Base-by-base conservation (phyloP, 1,140 invertebrate genomes). In the Drosophila lacteicornis region DNA sequence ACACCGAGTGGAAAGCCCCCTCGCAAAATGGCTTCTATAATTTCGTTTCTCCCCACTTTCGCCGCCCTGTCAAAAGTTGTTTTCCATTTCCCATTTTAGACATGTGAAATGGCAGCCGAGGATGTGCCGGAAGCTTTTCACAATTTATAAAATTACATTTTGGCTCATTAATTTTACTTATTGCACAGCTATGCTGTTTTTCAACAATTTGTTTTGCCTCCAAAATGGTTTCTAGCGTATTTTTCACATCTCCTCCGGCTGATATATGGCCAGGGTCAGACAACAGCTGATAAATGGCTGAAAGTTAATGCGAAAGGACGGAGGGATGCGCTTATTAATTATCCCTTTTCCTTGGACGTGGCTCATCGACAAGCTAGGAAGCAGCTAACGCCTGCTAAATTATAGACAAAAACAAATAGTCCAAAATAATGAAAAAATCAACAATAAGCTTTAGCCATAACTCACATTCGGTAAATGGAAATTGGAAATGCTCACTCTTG, bases 111-210 rank as follows among this genome's bases (percentile, higher is more conserved):
- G 56, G 58, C 43, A 66, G 79, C 75, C 45, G 61, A 47, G 55
- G 80, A 88, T 79, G 69, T 71, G 67, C 85, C 81, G 86, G 85
- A 85, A 88, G 85, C 82, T 76, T 81, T 88, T 90, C 62, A 88
- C 85, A 88, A 88, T 88, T 81, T 90, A 88, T 88, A 90, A 90
- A 88, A 88, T 88, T 88, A 79, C 81, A 81, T 79, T 82, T 85
- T 80, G 86, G 55, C 86, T 90, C 85, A 90, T 90, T 90, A 90
- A 90, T 90, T 90, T 90, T 85, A 85, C 85, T 91, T 85, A 90
- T 90, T 88, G 84, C 50, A 79, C 49, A 62, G 69, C 67, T 62
- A 57, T 61, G 60, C 25, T 60, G 66, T 60, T 77, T 75, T 70
- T 51, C 67, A 62, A 67, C 80, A 88, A 83, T 80, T 88, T 88